Percentiles rank a stretch among this genome's conserved stretches.
Conservation (phyloP, 2,888 invertebrate genomes). For the Incurvaria masculella region DNA sequence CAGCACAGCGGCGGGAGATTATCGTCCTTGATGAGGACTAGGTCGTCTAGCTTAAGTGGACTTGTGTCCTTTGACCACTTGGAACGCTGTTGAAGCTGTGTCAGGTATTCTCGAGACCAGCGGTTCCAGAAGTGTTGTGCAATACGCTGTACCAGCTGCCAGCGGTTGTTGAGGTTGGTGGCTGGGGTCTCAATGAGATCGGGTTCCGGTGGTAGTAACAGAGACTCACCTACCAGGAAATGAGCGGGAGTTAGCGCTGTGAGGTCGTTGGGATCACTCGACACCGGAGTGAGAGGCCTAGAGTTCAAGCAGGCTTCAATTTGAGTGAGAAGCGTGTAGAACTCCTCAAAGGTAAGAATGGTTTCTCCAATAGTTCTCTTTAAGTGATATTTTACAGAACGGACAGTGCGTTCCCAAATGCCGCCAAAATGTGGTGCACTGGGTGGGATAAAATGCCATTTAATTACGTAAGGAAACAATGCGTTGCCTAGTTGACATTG, state of each 20-base stretch:
- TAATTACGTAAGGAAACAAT: neutral
- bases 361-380: slow-evolving; percentile 18
- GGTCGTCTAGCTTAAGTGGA: too few relatives aligned
- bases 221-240: slow-evolving; percentile 15
- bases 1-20: too few relatives aligned
- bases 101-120: slow-evolving; percentile 19
- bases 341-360: slow-evolving; percentile 18
- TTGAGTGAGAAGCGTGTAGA: slow-evolving; percentile 15
- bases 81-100: too few relatives aligned
- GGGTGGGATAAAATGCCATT: slow-evolving; percentile 15
- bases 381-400: slow-evolving; percentile 15
- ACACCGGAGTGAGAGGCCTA: slow-evolving; percentile 16
- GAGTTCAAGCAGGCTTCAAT: slow-evolving; percentile 18
- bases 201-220: slow-evolving; percentile 10
- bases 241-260: slow-evolving; percentile 17
- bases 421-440: slow-evolving; percentile 15
- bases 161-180: slow-evolving; percentile 9
- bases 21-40: too few relatives aligned
- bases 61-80: too few relatives aligned
- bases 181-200: too few relatives aligned
- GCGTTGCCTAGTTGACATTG: too few relatives aligned
- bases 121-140: slow-evolving; percentile 17
- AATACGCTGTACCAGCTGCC: slow-evolving; percentile 18
- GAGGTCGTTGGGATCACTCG: slow-evolving; percentile 17
- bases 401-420: slow-evolving; percentile 14